These are phyloP conservation scores for Pheucticus melanocephalus DNA, from an alignment of 2,113 vertebrate genomes.

Conservation along the genomic window DNA sequence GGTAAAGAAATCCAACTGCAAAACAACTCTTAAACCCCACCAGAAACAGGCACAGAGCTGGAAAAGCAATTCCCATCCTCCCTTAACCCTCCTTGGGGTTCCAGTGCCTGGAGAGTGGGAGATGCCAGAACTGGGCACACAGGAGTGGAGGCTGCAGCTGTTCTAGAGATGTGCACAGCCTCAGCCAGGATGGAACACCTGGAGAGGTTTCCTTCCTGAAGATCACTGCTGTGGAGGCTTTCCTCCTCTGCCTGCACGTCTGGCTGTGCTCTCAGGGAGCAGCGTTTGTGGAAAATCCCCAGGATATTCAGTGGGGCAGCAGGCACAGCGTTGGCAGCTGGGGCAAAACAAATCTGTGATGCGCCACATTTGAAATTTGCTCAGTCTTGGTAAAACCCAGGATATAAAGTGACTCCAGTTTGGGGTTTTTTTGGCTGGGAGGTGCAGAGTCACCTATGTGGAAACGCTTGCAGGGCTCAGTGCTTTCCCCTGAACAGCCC, in stretches of 20 bases:
- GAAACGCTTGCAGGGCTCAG: neutral
- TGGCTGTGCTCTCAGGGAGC: neutral
- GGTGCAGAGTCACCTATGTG: neutral
- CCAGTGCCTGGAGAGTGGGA: accelerated
- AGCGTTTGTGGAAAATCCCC: neutral
- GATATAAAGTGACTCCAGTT: neutral
- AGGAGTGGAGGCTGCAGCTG: neutral
- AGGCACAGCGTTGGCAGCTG: accelerated
- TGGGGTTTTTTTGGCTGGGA: neutral
- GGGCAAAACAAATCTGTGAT: neutral
- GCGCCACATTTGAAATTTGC: neutral
- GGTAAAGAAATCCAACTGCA: neutral
- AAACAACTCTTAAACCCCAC: neutral
- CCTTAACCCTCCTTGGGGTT: neutral
- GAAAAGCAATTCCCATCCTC: neutral
- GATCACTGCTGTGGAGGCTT: neutral
- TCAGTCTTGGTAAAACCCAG: neutral
- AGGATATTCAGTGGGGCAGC: neutral
- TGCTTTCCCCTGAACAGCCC: neutral
- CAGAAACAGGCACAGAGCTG: neutral
- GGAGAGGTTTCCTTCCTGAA: neutral
- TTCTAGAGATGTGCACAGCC: accelerated
- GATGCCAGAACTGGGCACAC: neutral
- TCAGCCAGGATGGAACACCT: neutral
- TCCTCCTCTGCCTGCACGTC: neutral